phyloP scores from a whole-genome alignment of 2,888 invertebrate genomes.

The Apoda limacodes region DNA sequence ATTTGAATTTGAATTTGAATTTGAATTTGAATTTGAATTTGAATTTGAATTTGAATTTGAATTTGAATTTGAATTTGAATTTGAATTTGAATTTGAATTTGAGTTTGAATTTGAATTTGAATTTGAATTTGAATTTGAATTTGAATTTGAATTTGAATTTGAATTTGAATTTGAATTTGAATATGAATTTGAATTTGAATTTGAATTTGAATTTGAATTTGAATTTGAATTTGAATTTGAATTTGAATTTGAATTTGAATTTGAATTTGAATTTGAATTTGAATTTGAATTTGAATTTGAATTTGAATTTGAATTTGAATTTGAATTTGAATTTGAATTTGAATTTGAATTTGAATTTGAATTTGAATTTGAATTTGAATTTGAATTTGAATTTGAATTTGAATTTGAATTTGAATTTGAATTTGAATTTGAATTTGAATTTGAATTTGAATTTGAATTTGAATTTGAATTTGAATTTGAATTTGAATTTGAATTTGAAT shows the following conservation, averaged over 20 bases:
- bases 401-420: neutral
- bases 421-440: neutral
- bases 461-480: neutral
- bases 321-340: neutral
- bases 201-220: neutral
- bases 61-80: slow-evolving; percentile 3
- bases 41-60: slow-evolving; percentile 2
- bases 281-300: neutral
- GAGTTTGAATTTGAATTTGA: slow-evolving; percentile 2
- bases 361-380: neutral
- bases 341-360: neutral
- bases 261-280: neutral
- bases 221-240: neutral
- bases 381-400: neutral
- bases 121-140: slow-evolving; percentile 2
- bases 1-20: slow-evolving; percentile 2
- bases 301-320: neutral
- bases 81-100: slow-evolving; percentile 1
- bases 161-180: slow-evolving; percentile 1
- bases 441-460: neutral
- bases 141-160: neutral
- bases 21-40: slow-evolving; percentile 2
- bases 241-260: neutral
- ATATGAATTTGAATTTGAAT: slow-evolving; percentile 1
- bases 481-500: neutral